phyloP scores from a whole-genome alignment of 2,113 vertebrate species.

The Caracal caracal region DNA sequence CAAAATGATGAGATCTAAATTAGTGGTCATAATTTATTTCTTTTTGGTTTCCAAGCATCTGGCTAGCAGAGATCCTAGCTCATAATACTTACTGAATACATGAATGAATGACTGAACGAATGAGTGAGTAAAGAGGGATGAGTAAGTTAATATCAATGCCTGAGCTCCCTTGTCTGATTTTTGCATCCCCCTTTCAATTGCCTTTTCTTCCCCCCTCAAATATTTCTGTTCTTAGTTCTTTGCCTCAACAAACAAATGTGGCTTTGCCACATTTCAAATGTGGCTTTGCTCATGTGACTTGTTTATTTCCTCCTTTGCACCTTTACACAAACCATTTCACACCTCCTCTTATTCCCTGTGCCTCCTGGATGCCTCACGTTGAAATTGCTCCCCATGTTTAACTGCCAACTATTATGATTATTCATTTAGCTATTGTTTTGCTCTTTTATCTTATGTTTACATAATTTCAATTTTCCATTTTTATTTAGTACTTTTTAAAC shows the following conservation, averaged over 20 bases:
- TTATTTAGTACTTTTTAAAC: background rate
- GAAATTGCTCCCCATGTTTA: background rate
- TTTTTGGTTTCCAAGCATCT: background rate
- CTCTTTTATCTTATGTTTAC: background rate
- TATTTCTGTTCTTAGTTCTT: background rate
- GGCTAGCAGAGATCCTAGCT: background rate
- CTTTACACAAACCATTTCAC: background rate
- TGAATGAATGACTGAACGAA: background rate
- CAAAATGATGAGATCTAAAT: background rate
- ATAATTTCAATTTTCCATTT: background rate
- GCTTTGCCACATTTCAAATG: background rate
- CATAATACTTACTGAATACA: no score
- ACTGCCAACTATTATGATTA: background rate
- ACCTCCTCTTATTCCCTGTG: rapidly evolving
- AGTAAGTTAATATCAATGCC: background rate
- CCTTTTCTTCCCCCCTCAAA: background rate
- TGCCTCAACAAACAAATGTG: background rate
- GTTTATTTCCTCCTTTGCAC: background rate
- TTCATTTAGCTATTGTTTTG: background rate
- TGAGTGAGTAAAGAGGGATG: background rate
- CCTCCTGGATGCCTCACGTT: no score
- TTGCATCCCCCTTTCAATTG: rapidly evolving
- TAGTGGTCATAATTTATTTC: background rate
- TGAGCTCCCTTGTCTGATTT: background rate
- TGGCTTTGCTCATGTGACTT: background rate